Percentiles rank a stretch among this genome's conserved stretches.
phyloP scores from a whole-genome alignment of 2,797 vertebrate genomes.

The Eulemur rubriventer region DNA sequence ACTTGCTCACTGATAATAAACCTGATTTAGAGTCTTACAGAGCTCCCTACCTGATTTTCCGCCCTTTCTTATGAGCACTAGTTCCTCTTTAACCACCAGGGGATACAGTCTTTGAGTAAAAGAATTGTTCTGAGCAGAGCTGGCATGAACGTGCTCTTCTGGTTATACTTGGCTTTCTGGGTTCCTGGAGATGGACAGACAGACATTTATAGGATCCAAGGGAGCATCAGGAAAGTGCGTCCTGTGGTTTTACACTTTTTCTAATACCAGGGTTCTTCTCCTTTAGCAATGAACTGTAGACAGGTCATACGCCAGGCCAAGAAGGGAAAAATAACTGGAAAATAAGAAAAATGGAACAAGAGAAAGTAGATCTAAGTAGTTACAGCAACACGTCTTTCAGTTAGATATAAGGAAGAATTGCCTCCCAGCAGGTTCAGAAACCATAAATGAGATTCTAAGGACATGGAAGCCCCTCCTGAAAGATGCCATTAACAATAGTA shows the following conservation, averaged over 20 bases:
- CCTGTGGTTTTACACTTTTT: not conserved
- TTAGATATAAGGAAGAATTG: not conserved
- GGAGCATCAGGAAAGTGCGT: not conserved
- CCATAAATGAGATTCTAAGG: not conserved
- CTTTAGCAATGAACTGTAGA: not conserved
- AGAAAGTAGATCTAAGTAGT: not conserved
- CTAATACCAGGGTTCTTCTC: not conserved
- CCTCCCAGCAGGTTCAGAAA: not conserved
- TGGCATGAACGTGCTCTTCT: not conserved
- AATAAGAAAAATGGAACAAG: not conserved
- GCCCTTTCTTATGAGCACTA: not conserved
- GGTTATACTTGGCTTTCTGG: not conserved
- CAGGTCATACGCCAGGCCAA: not conserved
- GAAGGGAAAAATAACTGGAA: not conserved
- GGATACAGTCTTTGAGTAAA: not conserved
- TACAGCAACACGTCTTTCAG: not conserved
- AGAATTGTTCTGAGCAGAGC: not conserved
- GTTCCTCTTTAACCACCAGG: not conserved
- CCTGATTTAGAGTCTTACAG: not conserved
- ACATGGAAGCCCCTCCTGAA: not conserved
- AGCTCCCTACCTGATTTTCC: not conserved
- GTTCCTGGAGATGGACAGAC: not conserved
- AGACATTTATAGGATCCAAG: accelerated
- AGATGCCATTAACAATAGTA: accelerated
- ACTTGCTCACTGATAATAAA: not conserved